These are phyloP conservation scores for Xyliphius kryptos DNA, from an alignment of 2,113 vertebrate genomes.

Conservation along the genomic window DNA sequence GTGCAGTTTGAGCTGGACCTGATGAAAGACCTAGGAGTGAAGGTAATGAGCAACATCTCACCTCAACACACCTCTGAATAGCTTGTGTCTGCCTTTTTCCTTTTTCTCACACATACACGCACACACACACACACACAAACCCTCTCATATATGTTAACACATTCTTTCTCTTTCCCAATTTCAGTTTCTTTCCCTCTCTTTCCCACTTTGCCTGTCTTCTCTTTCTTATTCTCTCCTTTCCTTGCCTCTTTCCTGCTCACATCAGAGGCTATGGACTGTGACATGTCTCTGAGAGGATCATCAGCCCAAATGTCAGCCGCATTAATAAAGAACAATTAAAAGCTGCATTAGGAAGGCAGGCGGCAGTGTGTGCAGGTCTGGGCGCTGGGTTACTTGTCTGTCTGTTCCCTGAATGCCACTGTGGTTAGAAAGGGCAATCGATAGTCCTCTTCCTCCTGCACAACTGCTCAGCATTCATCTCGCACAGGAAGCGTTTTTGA, in stretches of 20 bases:
- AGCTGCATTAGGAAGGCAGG: slow-evolving; percentile 62
- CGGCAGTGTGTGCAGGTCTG: slow-evolving; percentile 69
- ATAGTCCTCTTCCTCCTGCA: slow-evolving; percentile 74
- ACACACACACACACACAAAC: not conserved
- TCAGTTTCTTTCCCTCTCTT: not conserved
- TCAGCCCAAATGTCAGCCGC: slow-evolving; percentile 73
- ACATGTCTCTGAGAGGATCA: slow-evolving; percentile 61
- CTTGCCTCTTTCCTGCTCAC: slow-evolving; percentile 24
- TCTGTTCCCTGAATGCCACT: slow-evolving; percentile 81
- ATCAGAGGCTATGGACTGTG: slow-evolving; percentile 39
- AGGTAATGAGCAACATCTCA: slow-evolving; percentile 69
- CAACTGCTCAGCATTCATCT: slow-evolving; percentile 41
- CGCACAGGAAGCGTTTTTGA: slow-evolving; percentile 36
- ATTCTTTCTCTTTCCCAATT: not conserved
- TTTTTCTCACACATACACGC: slow-evolving; percentile 3
- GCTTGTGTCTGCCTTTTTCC: not conserved
- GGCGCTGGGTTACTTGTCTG: slow-evolving; percentile 79
- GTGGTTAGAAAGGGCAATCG: slow-evolving; percentile 86
- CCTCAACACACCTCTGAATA: slow-evolving; percentile 19
- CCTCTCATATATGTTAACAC: not conserved
- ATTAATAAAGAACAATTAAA: slow-evolving; percentile 84
- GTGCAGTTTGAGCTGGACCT: slow-evolving; percentile 79
- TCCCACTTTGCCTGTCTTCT: not conserved
- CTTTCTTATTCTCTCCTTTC: not conserved
- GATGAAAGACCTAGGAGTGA: slow-evolving; percentile 80